Conservation (phyloP, 2,797 vertebrate genomes). For the Girardinus metallicus region DNA sequence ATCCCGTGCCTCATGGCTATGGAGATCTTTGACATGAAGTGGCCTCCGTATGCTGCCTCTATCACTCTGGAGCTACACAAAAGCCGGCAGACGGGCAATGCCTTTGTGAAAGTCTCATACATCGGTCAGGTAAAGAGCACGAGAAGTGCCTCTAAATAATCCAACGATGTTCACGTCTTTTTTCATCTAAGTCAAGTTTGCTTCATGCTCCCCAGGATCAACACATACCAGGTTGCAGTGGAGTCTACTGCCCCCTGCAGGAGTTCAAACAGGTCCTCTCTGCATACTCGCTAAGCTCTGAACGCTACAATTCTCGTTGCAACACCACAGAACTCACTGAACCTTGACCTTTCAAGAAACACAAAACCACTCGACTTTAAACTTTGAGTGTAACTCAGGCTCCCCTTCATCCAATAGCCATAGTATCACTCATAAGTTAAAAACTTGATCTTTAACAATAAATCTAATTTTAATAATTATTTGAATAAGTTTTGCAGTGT, state of each 20-base stretch:
- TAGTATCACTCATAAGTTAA: conserved; percentile 3
- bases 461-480: conserved; percentile 11
- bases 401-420: conserved; percentile 31
- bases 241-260: conserved; percentile 88
- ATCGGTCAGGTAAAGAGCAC: conserved; percentile 82
- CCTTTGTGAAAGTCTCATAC: conserved; percentile 90
- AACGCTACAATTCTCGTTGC: conserved; percentile 84
- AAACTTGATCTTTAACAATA: conserved; percentile 6
- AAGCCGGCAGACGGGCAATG: conserved; percentile 82
- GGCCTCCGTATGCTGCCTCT: conserved; percentile 92
- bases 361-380: conserved; percentile 5
- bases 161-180: background rate
- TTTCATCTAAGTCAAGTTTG: background rate
- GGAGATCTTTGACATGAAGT: conserved; percentile 90
- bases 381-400: background rate
- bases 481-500: background rate
- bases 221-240: conserved; percentile 86
- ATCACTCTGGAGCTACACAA: conserved; percentile 90
- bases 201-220: conserved; percentile 81
- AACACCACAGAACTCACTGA: conserved; percentile 49
- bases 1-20: conserved; percentile 90
- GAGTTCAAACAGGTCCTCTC: conserved; percentile 87
- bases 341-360: conserved; percentile 46
- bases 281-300: conserved; percentile 74
- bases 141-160: background rate